phyloP scores from a whole-genome alignment of 2,888 invertebrate genomes.

The Sinopyrophorus schimmeli region DNA sequence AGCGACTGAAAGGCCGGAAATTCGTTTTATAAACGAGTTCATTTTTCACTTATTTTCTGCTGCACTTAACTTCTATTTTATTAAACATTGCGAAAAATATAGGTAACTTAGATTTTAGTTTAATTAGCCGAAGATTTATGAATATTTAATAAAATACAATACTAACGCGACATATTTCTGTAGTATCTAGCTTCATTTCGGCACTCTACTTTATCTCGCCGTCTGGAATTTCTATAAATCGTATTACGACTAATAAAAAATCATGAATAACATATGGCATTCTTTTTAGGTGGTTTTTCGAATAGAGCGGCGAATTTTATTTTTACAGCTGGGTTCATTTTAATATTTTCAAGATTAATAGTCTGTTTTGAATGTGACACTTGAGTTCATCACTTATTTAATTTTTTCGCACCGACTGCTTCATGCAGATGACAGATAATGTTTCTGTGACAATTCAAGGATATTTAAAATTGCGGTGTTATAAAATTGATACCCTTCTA shows the following conservation, averaged over 20 bases:
- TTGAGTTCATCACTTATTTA: conserved; percentile 30
- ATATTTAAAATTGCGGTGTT: conserved; percentile 18
- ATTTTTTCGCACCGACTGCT: conserved; percentile 26
- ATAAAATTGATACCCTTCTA: too few relatives aligned
- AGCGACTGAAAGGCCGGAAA: conserved; percentile 37
- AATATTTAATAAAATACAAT: too few relatives aligned
- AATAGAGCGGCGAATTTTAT: conserved; percentile 22
- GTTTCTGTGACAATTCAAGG: conserved; percentile 23
- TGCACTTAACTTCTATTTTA: conserved; percentile 2
- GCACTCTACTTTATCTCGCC: too few relatives aligned
- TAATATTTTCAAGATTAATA: conserved; percentile 29
- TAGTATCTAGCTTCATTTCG: too few relatives aligned
- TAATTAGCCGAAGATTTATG: too few relatives aligned
- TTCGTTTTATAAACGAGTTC: conserved; percentile 40
- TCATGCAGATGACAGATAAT: conserved; percentile 28
- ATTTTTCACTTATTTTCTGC: conserved; percentile 10
- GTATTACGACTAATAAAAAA: too few relatives aligned
- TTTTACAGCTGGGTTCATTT: conserved; percentile 28
- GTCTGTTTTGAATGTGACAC: conserved; percentile 31
- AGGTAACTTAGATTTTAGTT: too few relatives aligned
- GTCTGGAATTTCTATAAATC: too few relatives aligned
- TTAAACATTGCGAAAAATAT: too few relatives aligned
- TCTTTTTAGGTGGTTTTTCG: conserved; percentile 19
- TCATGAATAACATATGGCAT: too few relatives aligned
- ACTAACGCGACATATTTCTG: too few relatives aligned